Evolutionary conservation across 2,113 vertebrate species (phyloP).

Genomic region (Triplophysa dalaica): DNA sequence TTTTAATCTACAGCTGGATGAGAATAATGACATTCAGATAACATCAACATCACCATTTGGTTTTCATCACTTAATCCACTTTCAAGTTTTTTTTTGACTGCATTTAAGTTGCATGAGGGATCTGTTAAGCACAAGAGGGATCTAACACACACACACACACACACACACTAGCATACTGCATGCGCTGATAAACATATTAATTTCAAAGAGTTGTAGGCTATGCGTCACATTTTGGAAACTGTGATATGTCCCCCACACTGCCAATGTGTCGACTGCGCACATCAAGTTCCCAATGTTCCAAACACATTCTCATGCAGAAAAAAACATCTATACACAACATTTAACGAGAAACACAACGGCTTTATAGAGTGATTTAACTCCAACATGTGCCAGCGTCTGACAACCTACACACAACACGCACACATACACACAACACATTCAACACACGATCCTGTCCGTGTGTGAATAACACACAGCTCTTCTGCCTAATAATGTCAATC

Average conservation of each 20-base stretch:
- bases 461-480: slow-evolving; percentile 10
- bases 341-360: not conserved
- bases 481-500: slow-evolving; percentile 27
- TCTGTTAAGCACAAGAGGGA: not conserved
- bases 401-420: not conserved
- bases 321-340: slow-evolving; percentile 40
- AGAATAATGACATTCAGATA: slow-evolving; percentile 16
- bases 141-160: not conserved
- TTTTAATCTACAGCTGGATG: slow-evolving; percentile 2
- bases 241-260: not conserved
- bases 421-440: not conserved
- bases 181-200: not conserved
- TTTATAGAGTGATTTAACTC: slow-evolving; percentile 14
- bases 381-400: not conserved
- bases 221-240: too few species aligned
- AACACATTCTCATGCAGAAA: not conserved
- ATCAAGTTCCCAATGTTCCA: too few species aligned
- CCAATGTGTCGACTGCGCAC: slow-evolving; percentile 23
- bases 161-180: not conserved
- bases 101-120: too few species aligned
- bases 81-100: not conserved
- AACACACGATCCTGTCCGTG: not conserved
- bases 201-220: not conserved
- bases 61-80: not conserved
- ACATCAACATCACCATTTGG: slow-evolving; percentile 10